Evolutionary conservation across 2,888 invertebrate species (phyloP), one percentile per base, ranked within the genome.

Genomic region (Molanna angustata): DNA sequence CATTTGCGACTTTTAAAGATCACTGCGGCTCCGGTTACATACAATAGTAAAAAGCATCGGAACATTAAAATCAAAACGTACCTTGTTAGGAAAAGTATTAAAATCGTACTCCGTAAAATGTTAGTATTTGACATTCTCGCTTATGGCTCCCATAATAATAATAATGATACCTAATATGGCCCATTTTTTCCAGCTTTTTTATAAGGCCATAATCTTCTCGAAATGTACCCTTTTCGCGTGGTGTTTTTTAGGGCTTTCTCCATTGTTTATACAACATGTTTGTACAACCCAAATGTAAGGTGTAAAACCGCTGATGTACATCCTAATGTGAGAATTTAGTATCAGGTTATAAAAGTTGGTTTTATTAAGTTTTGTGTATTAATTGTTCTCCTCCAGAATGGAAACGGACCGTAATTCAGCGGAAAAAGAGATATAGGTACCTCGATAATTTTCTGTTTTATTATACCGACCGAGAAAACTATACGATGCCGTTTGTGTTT

Each of bases 91-190:
- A 21, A 13, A 18, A 33, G 22, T 42, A 49, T 54, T 45, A 54
- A 49, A 40, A 27, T 49, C 43, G 48, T 20, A 49, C 49, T 49
- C 48, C 44, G 43, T 52, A 47, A 56, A 56, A 56, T 56, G 56
- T 44, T 56, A 56, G 20, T 33, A 41, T 52, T 56, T 56, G 56
- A 49, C 56, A 56, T 56, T 56, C 52, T 45, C 47, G 44, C 31
- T 46, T 43, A 49, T 43, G 27, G 33, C 43, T 41, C 35, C 35
- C 32, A 27, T 50, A 31, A 44, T 50, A 33, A 33, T 32, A 9
- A 33, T 33, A n/a, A n/a, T n/a, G n/a, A n/a, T n/a, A n/a, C n/a
- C n/a, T n/a, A n/a, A n/a, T n/a, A 22, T 40, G 18, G 16, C n/a
- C 21, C 48, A 17, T 48, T 42, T 49, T 49, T 49, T 33, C n/a